Percentiles rank a stretch among this genome's conserved stretches.
Conservation (phyloP, 2,888 invertebrate genomes). For the Belgica antarctica region DNA sequence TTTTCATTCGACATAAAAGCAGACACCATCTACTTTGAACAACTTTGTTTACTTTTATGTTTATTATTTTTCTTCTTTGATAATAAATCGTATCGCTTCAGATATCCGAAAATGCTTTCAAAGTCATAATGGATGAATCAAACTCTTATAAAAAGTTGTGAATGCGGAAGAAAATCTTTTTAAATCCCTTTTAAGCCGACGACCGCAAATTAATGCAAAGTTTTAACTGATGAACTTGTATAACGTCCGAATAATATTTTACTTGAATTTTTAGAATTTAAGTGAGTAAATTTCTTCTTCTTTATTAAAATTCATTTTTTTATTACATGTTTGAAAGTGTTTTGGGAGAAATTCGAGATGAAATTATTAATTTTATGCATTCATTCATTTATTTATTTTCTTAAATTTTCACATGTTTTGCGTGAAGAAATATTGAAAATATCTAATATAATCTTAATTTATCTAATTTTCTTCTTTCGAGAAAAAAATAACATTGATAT, state of each 20-base stretch:
- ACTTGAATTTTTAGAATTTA: slow-evolving; percentile 19
- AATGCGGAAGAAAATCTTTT: background rate
- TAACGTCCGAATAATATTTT: slow-evolving; percentile 14
- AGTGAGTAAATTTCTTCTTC: slow-evolving; percentile 20
- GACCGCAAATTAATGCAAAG: slow-evolving; percentile 20
- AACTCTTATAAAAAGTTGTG: no score
- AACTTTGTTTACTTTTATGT: background rate
- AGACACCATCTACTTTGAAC: background rate
- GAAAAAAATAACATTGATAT: slow-evolving; percentile 43
- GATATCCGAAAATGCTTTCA: slow-evolving; percentile 17
- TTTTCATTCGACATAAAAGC: slow-evolving; percentile 23
- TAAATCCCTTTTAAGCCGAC: background rate
- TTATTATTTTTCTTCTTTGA: background rate
- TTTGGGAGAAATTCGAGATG: slow-evolving; percentile 24
- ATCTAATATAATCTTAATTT: slow-evolving; percentile 44
- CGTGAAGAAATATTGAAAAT: slow-evolving; percentile 34
- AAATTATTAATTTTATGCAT: slow-evolving; percentile 24
- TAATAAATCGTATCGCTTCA: slow-evolving; percentile 31
- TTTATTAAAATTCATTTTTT: slow-evolving; percentile 17
- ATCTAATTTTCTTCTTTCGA: slow-evolving; percentile 41
- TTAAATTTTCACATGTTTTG: slow-evolving; percentile 4
- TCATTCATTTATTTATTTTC: slow-evolving; percentile 13
- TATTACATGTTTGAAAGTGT: slow-evolving; percentile 20
- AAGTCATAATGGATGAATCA: background rate
- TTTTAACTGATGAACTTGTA: slow-evolving; percentile 14